These are phyloP conservation scores for Numenius phaeopus DNA, from an alignment of 2,797 vertebrate species.

Conservation along the genomic window DNA sequence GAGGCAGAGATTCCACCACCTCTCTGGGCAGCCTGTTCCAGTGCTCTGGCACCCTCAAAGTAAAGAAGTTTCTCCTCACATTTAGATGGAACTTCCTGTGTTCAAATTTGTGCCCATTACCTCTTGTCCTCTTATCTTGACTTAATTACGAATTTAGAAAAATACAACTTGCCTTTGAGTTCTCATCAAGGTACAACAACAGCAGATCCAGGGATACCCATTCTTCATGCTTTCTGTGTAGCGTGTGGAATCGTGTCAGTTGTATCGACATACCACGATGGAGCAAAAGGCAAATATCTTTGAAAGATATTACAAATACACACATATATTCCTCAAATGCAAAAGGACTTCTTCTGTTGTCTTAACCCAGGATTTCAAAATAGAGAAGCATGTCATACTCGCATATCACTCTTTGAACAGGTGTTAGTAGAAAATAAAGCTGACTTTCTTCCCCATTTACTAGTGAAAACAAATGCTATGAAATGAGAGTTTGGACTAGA, in stretches of 20 bases:
- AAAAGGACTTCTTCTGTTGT: background rate
- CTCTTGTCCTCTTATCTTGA: background rate
- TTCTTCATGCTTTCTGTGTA: background rate
- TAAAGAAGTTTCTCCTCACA: too few species aligned
- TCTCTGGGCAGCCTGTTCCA: too few species aligned
- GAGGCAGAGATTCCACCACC: too few species aligned
- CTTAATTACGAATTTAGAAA: background rate
- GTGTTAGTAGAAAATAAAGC: background rate
- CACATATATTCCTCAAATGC: background rate
- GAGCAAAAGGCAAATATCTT: background rate
- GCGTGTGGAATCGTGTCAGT: background rate
- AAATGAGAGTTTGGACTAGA: background rate
- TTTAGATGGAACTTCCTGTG: too few species aligned
- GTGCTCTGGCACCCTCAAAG: too few species aligned
- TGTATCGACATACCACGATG: fast-evolving
- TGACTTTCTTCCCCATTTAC: background rate
- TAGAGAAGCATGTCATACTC: background rate
- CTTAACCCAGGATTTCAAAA: background rate
- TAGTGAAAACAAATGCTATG: background rate
- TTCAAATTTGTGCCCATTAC: too few species aligned
- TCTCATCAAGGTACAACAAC: background rate
- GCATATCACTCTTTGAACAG: background rate
- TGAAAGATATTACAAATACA: background rate
- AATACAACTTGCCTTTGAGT: background rate
- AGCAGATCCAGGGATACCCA: background rate